These are phyloP conservation scores for Anoura caudifer DNA, from an alignment of 2,113 vertebrate genomes.

Conservation along the genomic window DNA sequence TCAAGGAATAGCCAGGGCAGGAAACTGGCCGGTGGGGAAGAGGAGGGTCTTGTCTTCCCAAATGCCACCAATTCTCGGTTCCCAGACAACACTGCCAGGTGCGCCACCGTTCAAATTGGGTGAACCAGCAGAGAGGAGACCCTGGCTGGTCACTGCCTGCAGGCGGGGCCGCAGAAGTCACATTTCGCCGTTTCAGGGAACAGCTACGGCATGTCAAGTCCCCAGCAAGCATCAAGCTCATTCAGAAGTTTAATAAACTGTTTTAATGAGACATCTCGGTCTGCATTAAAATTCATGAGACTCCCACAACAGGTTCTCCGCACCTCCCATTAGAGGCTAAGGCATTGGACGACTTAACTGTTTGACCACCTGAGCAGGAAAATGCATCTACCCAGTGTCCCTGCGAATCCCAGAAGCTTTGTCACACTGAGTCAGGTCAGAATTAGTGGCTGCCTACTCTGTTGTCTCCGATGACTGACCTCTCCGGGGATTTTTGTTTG, in stretches of 20 bases:
- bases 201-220: fast-evolving
- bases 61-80: not conserved
- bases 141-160: fast-evolving
- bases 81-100: no score
- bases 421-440: not conserved
- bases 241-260: not conserved
- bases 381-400: not conserved
- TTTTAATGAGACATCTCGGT: not conserved
- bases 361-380: not conserved
- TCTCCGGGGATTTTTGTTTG: not conserved
- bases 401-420: not conserved
- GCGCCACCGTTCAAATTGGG: fast-evolving
- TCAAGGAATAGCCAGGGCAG: not conserved
- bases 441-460: not conserved
- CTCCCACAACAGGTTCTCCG: not conserved
- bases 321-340: not conserved
- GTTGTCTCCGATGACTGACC: not conserved
- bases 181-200: not conserved
- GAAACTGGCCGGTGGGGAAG: fast-evolving
- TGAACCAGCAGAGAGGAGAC: not conserved
- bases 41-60: not conserved
- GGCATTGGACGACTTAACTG: not conserved
- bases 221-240: not conserved
- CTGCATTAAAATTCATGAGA: not conserved
- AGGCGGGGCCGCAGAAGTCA: fast-evolving